A percentile compares a stretch with the other conserved stretches of the same genome.
These are phyloP conservation scores for Rhinolophus ferrumequinum DNA, from an alignment of 2,113 vertebrate species.

Conservation along the genomic window DNA sequence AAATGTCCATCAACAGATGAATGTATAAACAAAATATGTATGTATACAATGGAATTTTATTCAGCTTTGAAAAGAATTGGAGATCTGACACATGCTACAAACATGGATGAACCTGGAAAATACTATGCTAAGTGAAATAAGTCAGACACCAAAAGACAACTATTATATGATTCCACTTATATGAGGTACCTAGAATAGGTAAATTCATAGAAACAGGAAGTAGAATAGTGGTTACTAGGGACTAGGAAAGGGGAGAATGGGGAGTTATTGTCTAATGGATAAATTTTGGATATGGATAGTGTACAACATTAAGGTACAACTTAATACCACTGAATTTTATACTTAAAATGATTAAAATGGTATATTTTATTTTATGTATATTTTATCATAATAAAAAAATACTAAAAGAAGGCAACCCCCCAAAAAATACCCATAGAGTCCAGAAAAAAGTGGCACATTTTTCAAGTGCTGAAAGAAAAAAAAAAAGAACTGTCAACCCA, in stretches of 20 bases:
- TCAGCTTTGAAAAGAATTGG: neutral
- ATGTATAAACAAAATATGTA: neutral
- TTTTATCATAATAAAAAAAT: conserved; percentile 28
- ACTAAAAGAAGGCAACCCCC: neutral
- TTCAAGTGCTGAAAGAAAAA: neutral
- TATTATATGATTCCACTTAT: neutral
- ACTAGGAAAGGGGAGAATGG: neutral
- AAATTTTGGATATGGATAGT: conserved; percentile 10
- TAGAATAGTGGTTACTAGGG: neutral
- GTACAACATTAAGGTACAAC: neutral
- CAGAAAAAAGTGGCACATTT: neutral
- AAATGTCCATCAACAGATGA: neutral
- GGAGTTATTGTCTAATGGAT: neutral
- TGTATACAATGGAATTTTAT: neutral
- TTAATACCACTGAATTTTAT: neutral
- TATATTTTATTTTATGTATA: conserved; percentile 7
- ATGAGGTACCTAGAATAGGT: neutral
- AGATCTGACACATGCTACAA: neutral
- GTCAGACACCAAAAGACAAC: neutral
- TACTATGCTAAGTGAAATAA: neutral
- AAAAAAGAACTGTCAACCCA: neutral
- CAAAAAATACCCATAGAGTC: neutral
- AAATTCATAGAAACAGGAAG: conserved; percentile 4
- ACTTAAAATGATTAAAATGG: conserved; percentile 2
- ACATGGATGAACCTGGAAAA: neutral